Conservation (phyloP, 2,797 vertebrate genomes). For the Antrozous pallidus region DNA sequence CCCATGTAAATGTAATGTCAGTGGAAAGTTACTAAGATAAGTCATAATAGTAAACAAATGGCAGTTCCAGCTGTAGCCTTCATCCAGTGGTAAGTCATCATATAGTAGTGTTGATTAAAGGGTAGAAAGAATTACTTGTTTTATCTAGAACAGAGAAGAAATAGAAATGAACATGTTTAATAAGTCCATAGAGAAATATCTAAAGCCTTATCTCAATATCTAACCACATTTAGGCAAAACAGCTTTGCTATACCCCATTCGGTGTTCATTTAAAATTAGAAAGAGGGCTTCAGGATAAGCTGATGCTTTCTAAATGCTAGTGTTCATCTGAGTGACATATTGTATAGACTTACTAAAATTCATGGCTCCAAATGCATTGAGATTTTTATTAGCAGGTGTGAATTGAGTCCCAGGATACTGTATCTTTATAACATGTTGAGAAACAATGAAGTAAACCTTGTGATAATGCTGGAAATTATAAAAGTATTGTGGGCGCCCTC, state of each 20-base stretch:
- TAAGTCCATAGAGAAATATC: slow-evolving; percentile 13
- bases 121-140: background rate
- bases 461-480: slow-evolving; percentile 25
- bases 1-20: slow-evolving; percentile 21
- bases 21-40: slow-evolving; percentile 20
- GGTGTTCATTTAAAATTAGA: slow-evolving; percentile 38
- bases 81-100: background rate
- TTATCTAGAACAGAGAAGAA: slow-evolving; percentile 3
- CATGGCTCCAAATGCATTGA: background rate
- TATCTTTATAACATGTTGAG: background rate
- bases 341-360: slow-evolving; percentile 14
- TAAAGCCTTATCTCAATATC: background rate
- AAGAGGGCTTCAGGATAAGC: background rate
- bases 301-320: slow-evolving; percentile 1
- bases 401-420: background rate
- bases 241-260: background rate
- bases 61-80: background rate
- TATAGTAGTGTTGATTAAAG: slow-evolving; percentile 28
- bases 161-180: background rate
- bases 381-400: slow-evolving; percentile 46
- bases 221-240: background rate
- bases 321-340: slow-evolving; percentile 11
- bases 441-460: slow-evolving; percentile 27
- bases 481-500: slow-evolving; percentile 28
- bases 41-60: slow-evolving; percentile 12